phyloP scores from a whole-genome alignment of 35 echinoderm and acorn worm species.

The Eucidaris tribuloides region DNA sequence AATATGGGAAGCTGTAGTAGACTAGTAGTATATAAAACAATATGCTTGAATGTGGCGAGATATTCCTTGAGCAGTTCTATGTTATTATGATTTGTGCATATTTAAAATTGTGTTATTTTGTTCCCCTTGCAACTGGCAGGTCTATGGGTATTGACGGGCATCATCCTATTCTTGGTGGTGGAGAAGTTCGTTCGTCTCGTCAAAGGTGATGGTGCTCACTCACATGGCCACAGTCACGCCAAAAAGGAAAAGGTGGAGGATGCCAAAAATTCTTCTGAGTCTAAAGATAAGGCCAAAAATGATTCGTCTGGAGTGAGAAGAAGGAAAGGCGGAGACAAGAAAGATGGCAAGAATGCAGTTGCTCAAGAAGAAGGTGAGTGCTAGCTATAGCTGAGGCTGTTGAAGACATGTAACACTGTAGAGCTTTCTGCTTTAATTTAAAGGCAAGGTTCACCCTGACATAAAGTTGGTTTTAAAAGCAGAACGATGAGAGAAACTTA shows the following conservation, averaged over 20 bases:
- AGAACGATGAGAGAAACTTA: too few relatives aligned
- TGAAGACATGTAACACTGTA: too few relatives aligned
- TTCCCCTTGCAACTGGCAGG: constrained; percentile 44
- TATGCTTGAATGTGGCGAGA: too few relatives aligned
- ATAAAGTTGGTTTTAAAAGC: too few relatives aligned
- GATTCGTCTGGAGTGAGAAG: constrained; percentile 19
- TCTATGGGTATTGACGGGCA: constrained; percentile 79
- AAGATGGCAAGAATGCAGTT: background rate
- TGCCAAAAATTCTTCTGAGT: background rate
- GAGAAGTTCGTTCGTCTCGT: constrained; percentile 85
- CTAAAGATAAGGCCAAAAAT: background rate
- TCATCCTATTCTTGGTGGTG: constrained; percentile 75
- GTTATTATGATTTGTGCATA: too few relatives aligned
- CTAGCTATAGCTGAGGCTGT: too few relatives aligned
- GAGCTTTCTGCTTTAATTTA: too few relatives aligned
- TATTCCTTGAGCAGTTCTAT: too few relatives aligned
- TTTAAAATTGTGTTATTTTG: too few relatives aligned
- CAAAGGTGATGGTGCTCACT: constrained; percentile 74
- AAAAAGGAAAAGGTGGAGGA: constrained; percentile 35
- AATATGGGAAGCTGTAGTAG: too few relatives aligned
- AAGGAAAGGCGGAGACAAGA: constrained; percentile 21
- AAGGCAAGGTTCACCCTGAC: too few relatives aligned
- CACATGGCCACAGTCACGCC: constrained; percentile 15
- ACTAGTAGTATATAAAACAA: too few relatives aligned
- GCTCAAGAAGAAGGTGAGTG: background rate